These are phyloP conservation scores for Spicauda simplicius DNA, from an alignment of 2,888 invertebrate genomes.

Conservation along the genomic window DNA sequence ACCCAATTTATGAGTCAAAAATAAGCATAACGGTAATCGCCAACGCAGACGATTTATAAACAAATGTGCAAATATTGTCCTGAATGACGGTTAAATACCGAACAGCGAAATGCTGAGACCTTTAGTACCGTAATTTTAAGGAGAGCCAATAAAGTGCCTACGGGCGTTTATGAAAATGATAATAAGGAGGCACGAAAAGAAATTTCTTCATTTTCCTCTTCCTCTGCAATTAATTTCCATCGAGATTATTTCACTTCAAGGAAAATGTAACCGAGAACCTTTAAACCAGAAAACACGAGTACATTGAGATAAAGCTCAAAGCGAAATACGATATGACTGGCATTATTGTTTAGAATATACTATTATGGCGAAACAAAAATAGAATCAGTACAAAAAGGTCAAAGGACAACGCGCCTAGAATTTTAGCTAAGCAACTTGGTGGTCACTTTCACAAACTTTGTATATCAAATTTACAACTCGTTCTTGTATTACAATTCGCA, in stretches of 20 bases:
- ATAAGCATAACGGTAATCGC: no score
- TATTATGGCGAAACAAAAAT: constrained; percentile 28
- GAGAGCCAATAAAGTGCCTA: background rate
- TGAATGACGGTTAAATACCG: no score
- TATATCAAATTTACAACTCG: constrained; percentile 34
- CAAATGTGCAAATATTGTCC: no score
- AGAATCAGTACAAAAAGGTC: constrained; percentile 30
- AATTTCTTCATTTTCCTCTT: constrained; percentile 15
- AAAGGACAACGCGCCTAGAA: constrained; percentile 27
- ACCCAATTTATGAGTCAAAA: no score
- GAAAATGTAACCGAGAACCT: background rate
- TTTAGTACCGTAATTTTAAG: background rate
- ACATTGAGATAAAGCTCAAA: background rate
- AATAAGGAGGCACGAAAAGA: background rate
- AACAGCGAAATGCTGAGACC: background rate
- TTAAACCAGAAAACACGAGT: background rate
- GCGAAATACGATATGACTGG: constrained; percentile 24
- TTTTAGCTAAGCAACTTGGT: background rate
- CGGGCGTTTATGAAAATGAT: constrained; percentile 6
- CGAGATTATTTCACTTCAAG: constrained; percentile 5
- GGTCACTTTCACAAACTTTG: constrained; percentile 36
- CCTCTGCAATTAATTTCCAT: constrained; percentile 10
- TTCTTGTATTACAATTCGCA: constrained; percentile 28
- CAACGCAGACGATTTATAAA: no score
- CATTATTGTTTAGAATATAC: constrained; percentile 13